phyloP scores from a whole-genome alignment of 2,113 vertebrate genomes.

The Lophochroa leadbeateri region DNA sequence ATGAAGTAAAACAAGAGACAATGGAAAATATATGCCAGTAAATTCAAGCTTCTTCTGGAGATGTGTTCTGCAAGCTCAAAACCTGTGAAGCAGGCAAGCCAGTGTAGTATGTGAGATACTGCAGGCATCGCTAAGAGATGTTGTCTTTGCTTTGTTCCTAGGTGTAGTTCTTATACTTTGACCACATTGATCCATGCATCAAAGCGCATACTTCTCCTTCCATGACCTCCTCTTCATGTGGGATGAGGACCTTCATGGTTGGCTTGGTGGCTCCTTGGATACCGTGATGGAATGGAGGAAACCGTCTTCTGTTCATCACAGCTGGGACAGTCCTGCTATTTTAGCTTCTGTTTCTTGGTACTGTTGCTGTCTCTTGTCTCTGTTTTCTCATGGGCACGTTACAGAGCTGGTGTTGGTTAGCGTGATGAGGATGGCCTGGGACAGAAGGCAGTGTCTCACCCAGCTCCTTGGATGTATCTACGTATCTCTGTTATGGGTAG shows the following conservation, averaged over 20 bases:
- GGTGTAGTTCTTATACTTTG: not conserved
- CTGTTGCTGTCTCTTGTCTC: not conserved
- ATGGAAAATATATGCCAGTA: not conserved
- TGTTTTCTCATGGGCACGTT: not conserved
- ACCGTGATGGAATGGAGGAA: not conserved
- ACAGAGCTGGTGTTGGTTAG: not conserved
- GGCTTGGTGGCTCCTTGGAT: not conserved
- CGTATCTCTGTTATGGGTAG: not conserved
- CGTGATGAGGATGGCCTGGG: not conserved
- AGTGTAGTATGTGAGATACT: rapidly evolving
- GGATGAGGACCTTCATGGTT: not conserved
- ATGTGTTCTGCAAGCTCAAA: not conserved
- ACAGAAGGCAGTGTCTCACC: not conserved
- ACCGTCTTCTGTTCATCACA: not conserved
- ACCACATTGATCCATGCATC: rapidly evolving
- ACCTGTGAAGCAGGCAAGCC: not conserved
- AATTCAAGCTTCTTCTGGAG: not conserved
- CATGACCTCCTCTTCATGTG: not conserved
- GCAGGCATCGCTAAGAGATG: not conserved
- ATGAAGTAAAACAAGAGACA: not conserved
- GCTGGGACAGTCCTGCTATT: not conserved
- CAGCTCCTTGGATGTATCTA: not conserved
- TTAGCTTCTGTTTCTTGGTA: not conserved
- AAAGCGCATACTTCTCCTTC: not conserved
- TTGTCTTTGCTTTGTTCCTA: not conserved